Base-by-base conservation (phyloP, 2,888 invertebrate species). In the Pyrocoelia pectoralis region DNA sequence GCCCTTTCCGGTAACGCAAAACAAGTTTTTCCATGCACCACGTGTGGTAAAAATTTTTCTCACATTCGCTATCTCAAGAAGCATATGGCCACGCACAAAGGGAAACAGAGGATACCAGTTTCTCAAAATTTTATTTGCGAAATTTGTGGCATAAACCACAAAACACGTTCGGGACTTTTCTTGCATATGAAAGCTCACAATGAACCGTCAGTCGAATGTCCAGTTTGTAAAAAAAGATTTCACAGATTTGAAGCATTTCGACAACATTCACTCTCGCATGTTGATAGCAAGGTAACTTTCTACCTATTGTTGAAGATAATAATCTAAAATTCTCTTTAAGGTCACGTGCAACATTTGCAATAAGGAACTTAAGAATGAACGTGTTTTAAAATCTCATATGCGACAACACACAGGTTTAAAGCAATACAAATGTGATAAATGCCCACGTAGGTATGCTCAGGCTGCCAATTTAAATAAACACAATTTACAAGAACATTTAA, bases 141-240 rank as follows among this genome's bases (percentile, higher is more conserved):
- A 58, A 74, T 80, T 14, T 85, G 85, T 73, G 84, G 84, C 1
- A 79, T 81, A 61, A 71, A 75, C 5, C 83, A 82, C 68, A 77
- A 78, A 15, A 81, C 78, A 50, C 72, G 71, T 1, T 78, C 81
- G 65, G 83, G 81, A 59, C 73, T 84, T 14, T 81, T 80, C 59
- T 79, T 81, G 28, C 87, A 86, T 71, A 76, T 82, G 67, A 76
- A 77, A 61, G 75, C 78, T 1, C 79, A 81, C 68, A 72, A 72
- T 68, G 72, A 73, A 67, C 68, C 64, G 29, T 56, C 64, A 19
- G 69, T 62, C 40, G 5, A 29, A 6, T 76, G 76, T 56, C 56
- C 64, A 48, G 57, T 69, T 43, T 76, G 76, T 56, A 61, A 69
- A 24, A 76, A 74, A 46, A 73, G 66, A 38, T 76, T 73, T 61